These are phyloP conservation scores for Puffinus mauretanicus DNA, from an alignment of 2,113 vertebrate species.

Conservation along the genomic window DNA sequence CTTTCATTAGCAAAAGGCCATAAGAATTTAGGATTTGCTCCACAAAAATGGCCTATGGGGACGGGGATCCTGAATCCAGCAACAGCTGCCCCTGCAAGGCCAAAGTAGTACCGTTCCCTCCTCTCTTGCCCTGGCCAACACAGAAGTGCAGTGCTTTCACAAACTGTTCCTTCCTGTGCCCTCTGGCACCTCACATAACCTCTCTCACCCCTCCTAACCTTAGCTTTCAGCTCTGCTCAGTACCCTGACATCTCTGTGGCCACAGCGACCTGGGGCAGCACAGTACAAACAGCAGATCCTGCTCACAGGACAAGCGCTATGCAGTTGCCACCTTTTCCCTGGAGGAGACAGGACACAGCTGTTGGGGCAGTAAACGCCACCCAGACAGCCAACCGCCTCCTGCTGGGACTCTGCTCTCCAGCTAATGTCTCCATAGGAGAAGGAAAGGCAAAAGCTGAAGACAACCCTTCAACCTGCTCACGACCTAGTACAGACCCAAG, in stretches of 20 bases:
- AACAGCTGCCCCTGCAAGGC: background rate
- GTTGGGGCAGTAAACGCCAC: background rate
- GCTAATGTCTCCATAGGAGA: background rate
- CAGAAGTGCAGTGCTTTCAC: background rate
- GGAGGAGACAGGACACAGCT: background rate
- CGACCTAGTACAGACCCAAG: background rate
- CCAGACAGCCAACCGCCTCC: background rate
- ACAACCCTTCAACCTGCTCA: background rate
- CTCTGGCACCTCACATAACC: background rate
- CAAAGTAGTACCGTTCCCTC: background rate
- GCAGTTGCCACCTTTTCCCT: background rate
- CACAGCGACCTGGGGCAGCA: background rate
- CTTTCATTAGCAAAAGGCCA: background rate
- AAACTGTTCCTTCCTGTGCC: background rate
- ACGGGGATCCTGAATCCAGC: background rate
- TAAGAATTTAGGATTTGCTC: background rate
- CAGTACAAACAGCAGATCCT: background rate
- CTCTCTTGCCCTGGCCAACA: background rate
- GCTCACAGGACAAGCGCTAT: background rate
- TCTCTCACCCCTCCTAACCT: background rate
- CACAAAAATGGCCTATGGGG: fast-evolving
- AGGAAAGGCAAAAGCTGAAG: background rate
- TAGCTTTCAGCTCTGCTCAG: background rate
- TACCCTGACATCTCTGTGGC: background rate
- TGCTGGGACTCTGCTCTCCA: background rate